Conservation (phyloP, 2,888 invertebrate species). For the Drosophila vallismaia region DNA sequence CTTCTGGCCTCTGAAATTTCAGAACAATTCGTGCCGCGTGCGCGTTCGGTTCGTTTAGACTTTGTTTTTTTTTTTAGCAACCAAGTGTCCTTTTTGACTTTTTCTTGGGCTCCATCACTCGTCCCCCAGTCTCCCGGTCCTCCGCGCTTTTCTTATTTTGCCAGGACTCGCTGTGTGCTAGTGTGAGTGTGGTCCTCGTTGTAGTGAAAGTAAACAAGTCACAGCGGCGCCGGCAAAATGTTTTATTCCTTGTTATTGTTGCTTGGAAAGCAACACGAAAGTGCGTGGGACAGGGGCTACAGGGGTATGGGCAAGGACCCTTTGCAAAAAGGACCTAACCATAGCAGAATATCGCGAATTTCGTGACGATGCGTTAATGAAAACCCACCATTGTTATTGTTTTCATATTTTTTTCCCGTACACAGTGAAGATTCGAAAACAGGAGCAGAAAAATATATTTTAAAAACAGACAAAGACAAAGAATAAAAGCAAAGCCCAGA, state of each 20-base stretch:
- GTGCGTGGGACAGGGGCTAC: not conserved
- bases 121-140: not conserved
- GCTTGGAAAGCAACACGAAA: slow-evolving; percentile 23
- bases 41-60: slow-evolving; percentile 74
- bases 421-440: slow-evolving; percentile 14
- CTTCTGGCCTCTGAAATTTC: slow-evolving; percentile 45
- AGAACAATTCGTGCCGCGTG: slow-evolving; percentile 75
- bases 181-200: slow-evolving; percentile 12
- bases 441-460: not conserved
- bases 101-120: not conserved
- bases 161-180: slow-evolving; percentile 4
- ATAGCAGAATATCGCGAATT: not conserved
- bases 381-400: slow-evolving; percentile 10
- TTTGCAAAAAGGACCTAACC: not conserved
- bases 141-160: not conserved
- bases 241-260: slow-evolving; percentile 34
- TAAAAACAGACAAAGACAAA: not conserved
- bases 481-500: slow-evolving; percentile 1
- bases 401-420: slow-evolving; percentile 25
- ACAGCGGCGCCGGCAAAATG: slow-evolving; percentile 59
- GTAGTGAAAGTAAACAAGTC: slow-evolving; percentile 69
- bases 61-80: slow-evolving; percentile 5
- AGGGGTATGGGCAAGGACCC: not conserved
- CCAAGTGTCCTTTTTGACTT: not conserved
- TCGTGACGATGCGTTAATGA: slow-evolving; percentile 34